Percentiles rank a stretch among this genome's conserved stretches.
Conservation (phyloP, 2,113 vertebrate species). For the Cebidichthys violaceus region DNA sequence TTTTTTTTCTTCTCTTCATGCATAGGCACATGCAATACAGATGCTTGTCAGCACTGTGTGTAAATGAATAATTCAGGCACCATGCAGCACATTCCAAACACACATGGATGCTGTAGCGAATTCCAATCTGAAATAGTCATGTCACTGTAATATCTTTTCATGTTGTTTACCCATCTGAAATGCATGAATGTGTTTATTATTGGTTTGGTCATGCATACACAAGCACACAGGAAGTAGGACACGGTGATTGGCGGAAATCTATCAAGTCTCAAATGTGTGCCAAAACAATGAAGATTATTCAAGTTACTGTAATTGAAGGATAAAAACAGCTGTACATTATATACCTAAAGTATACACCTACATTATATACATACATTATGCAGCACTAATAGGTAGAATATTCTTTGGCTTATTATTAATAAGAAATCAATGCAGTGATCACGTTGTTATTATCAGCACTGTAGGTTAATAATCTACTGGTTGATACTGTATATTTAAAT, state of each 20-base stretch:
- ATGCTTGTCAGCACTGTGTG: slow-evolving; percentile 30
- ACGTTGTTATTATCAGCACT: neutral
- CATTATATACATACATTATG: neutral
- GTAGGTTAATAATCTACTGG: neutral
- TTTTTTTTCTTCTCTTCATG: neutral
- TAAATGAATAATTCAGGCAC: slow-evolving; percentile 69
- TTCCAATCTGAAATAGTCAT: slow-evolving; percentile 37
- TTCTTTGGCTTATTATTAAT: neutral
- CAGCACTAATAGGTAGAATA: neutral
- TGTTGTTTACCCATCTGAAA: slow-evolving; percentile 29
- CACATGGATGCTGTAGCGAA: slow-evolving; percentile 28
- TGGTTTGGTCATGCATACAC: neutral
- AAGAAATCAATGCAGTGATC: slow-evolving; percentile 4
- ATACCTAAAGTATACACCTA: too few species aligned
- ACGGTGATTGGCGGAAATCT: neutral
- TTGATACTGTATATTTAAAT: neutral
- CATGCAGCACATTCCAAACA: slow-evolving; percentile 38
- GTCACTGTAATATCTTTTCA: slow-evolving; percentile 27
- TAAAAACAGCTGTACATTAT: neutral
- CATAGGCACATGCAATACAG: slow-evolving; percentile 11
- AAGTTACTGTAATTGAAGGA: neutral
- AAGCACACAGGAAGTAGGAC: neutral
- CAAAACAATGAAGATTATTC: neutral
- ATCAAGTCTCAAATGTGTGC: neutral
- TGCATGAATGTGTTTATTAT: slow-evolving; percentile 5